These are phyloP conservation scores for Lepidostoma basale DNA, from an alignment of 1,140 invertebrate species.

Conservation along the genomic window DNA sequence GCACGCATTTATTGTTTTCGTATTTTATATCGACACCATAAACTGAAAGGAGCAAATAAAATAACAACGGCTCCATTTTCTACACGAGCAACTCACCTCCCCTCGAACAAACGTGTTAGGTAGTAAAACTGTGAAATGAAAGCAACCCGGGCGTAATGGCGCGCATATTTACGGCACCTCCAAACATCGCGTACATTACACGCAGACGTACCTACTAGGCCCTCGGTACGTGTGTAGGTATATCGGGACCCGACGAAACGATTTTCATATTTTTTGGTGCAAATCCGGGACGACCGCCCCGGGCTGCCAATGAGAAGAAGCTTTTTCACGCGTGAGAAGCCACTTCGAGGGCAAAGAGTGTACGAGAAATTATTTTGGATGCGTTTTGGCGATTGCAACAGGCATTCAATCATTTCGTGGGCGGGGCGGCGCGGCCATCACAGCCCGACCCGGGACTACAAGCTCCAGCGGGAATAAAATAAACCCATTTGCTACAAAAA, in stretches of 20 bases:
- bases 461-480: conserved; percentile 12
- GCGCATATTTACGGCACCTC: not conserved
- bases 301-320: conserved; percentile 41
- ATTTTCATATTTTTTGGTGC: conserved; percentile 38
- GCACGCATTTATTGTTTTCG: too few relatives aligned
- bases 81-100: too few relatives aligned
- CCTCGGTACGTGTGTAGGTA: too few relatives aligned
- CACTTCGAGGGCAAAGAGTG: conserved; percentile 20
- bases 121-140: not conserved
- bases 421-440: conserved; percentile 24
- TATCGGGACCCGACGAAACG: conserved; percentile 35
- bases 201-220: too few relatives aligned
- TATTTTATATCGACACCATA: too few relatives aligned
- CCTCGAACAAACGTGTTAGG: conserved; percentile 8
- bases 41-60: too few relatives aligned
- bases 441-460: conserved; percentile 9
- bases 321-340: conserved; percentile 41
- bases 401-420: conserved; percentile 41
- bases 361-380: conserved; percentile 39
- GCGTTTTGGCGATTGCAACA: conserved; percentile 29
- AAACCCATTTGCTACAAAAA: conserved; percentile 21
- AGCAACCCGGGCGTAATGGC: not conserved
- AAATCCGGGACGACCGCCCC: conserved; percentile 32
- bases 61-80: too few relatives aligned
- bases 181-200: not conserved